Conservation (phyloP, 1,140 invertebrate genomes). For the Brachystomella parvula region DNA sequence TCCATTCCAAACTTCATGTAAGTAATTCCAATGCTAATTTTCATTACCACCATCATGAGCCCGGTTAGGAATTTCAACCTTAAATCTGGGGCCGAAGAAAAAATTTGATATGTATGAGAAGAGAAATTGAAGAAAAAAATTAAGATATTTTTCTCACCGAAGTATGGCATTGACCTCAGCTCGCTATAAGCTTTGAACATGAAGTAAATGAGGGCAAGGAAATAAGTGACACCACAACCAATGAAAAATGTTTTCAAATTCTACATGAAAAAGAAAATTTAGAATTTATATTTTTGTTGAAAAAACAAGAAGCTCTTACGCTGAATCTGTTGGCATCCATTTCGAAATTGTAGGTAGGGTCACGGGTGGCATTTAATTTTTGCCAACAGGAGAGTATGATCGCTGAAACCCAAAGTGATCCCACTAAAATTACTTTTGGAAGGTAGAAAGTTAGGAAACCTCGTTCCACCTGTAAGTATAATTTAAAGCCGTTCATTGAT, state of each 20-base stretch:
- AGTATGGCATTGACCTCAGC: conserved; percentile 90
- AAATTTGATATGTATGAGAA: neutral
- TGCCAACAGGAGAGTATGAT: conserved; percentile 81
- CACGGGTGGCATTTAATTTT: conserved; percentile 74
- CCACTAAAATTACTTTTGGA: conserved; percentile 80
- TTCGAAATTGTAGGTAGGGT: conserved; percentile 88
- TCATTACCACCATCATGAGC: conserved; percentile 71
- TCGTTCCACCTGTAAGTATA: conserved; percentile 66
- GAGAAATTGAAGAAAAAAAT: conserved; percentile 10
- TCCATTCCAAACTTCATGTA: conserved; percentile 76
- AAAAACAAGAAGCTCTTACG: conserved; percentile 59
- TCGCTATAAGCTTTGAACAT: conserved; percentile 86
- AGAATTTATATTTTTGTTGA: conserved; percentile 45
- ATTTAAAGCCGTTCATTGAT: conserved; percentile 7
- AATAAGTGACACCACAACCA: conserved; percentile 70
- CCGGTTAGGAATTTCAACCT: conserved; percentile 82
- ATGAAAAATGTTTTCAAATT: conserved; percentile 82
- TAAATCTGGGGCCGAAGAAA: conserved; percentile 59
- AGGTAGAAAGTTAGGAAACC: conserved; percentile 78
- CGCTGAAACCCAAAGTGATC: conserved; percentile 76
- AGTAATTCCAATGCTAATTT: conserved; percentile 68
- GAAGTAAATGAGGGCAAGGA: conserved; percentile 73
- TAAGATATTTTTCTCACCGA: conserved; percentile 58
- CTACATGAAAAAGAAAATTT: conserved; percentile 75
- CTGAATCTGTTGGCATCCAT: conserved; percentile 80